Base-by-base conservation (phyloP, 2,888 invertebrate species). In the Melitaea athalia region DNA sequence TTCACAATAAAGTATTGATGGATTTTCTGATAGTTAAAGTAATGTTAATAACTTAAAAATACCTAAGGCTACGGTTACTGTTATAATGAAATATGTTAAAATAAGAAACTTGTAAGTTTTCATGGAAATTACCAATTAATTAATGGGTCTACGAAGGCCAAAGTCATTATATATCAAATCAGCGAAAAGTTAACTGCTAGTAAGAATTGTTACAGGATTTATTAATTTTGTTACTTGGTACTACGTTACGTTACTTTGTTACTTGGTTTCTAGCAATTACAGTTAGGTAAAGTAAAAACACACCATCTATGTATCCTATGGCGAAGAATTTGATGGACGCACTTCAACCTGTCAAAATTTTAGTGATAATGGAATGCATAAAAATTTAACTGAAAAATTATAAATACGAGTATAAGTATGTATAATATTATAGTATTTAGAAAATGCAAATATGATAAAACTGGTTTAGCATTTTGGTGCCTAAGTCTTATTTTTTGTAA, bases 261-360 rank as follows among this genome's bases (percentile, higher is more conserved):
- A 72, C 24, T 67, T 59, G 67, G 60, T 24, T 17, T 15, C 67
- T 72, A 72, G 72, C 70, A 60, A 53, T 68, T 76, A 79, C 76
- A 77, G 76, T 75, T 76, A 73, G 66, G 71, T 74, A 74, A 78
- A 79, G 74, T 77, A 75, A 79, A 72, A 81, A 89, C 88, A 85
- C 86, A 89, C 88, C 88, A 85, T 85, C 76, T 81, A 76, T 75
- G 75, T 73, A 76, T 88, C 86, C 85, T 87, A 89, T 75, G 87
- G 82, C 79, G 88, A 86, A 74, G 83, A 82, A 79, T 81, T 84
- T 69, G 85, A 80, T 72, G 84, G 79, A 82, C 85, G 86, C 75
- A 83, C 85, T 78, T 85, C 85, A 84, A 89, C 89, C 90, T 89
- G 89, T 81, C 78, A 84, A 88, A 79, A 82, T 82, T 75, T 76